Evolutionary conservation across 2,888 invertebrate genomes (phyloP), one percentile per base, ranked within the genome.

Genomic region (Cataglyphis altisquamis): DNA sequence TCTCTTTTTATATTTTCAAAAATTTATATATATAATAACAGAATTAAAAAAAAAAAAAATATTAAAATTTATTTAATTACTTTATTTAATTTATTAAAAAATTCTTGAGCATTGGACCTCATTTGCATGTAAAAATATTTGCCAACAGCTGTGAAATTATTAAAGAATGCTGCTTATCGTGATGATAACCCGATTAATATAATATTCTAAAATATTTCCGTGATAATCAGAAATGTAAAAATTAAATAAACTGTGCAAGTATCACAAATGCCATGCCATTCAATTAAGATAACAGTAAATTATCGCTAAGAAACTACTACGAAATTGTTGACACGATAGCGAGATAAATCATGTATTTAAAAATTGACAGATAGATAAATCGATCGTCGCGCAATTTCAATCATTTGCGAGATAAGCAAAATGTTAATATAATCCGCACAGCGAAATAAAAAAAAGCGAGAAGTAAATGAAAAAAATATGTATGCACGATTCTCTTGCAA

Each of bases 231-330:
- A 0, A 55, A 5, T 29, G 5, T 5, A 32, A 39, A 6, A 15
- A 6, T 36, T 5, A 25, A 55, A 55, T 10, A 6, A 29, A 29
- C 15, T 52, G 3, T 25, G 55, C 39, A 64, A 3, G 70, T 78
- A 70, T 70, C 72, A 36, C 41, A 15, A 45, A 25, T 32, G 29
- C 6, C 32, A 62, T 25, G 55, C 1, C 25, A 29, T 18, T 48
- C 12, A 12, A 78, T 57, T 3, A 60, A 78, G 57, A 78, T 77
- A 72, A 70, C 5, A 21, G 6, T n/a, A 32, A 57, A 12, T 18
- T 29, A 21, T 45, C 36, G 21, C 1, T 12, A 15, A 57, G 25
- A 32, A 32, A n/a, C 12, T 41, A 18, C 15, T 18, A 9, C 5
- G 21, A 36, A 57, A 68, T 10, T 15, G 32, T n/a, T n/a, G 29